These are phyloP conservation scores for Chionis minor DNA, from an alignment of 2,113 vertebrate species.

Conservation along the genomic window DNA sequence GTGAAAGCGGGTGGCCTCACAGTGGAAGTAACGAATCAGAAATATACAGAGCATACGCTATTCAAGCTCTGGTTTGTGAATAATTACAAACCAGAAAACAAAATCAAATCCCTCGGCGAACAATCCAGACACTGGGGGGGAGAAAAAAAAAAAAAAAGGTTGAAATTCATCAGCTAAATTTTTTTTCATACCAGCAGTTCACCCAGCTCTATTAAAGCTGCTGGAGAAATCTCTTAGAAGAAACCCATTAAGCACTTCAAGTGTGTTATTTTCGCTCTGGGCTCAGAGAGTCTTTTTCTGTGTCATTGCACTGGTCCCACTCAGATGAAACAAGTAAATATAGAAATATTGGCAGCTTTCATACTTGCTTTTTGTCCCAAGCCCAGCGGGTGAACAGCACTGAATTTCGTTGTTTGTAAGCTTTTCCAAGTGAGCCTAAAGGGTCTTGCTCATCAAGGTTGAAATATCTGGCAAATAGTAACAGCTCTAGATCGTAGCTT, in stretches of 20 bases:
- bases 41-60: accelerated
- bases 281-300: slow-evolving; percentile 53
- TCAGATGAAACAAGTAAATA: slow-evolving; percentile 63
- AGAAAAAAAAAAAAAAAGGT: not conserved
- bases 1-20: not conserved
- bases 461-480: slow-evolving; percentile 52
- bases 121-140: not conserved
- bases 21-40: not conserved
- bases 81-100: not conserved
- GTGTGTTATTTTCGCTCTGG: slow-evolving; percentile 54
- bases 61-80: not conserved
- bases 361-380: slow-evolving; percentile 23
- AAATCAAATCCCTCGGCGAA: not conserved
- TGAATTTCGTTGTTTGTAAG: slow-evolving; percentile 44
- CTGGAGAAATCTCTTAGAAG: slow-evolving; percentile 52
- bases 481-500: slow-evolving; percentile 32
- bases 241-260: slow-evolving; percentile 63
- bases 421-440: slow-evolving; percentile 66
- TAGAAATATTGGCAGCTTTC: slow-evolving; percentile 62
- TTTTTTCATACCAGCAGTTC: slow-evolving; percentile 9
- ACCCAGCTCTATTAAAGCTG: slow-evolving; percentile 45
- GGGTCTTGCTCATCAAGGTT: slow-evolving; percentile 47
- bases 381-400: slow-evolving; percentile 9
- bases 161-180: not conserved
- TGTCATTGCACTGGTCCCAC: slow-evolving; percentile 46